Percentiles rank a stretch among this genome's conserved stretches.
phyloP scores from a whole-genome alignment of 2,797 vertebrate species.

The Macropus fuliginosus region DNA sequence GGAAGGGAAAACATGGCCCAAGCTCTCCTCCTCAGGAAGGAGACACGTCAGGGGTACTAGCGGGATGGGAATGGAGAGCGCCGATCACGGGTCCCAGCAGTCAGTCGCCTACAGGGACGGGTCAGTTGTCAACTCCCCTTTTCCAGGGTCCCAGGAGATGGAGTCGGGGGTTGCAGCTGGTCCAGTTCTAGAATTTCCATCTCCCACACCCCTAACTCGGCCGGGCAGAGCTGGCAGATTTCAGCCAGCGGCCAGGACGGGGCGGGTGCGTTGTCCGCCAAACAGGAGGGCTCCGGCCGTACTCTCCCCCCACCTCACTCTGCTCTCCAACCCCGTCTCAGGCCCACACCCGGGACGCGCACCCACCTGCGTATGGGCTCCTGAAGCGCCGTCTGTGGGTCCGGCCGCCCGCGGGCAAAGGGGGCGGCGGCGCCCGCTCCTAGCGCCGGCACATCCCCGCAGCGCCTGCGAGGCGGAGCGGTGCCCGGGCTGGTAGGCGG shows the following conservation, averaged over 20 bases:
- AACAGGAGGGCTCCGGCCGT: background rate
- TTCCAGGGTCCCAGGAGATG: background rate
- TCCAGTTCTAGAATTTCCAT: background rate
- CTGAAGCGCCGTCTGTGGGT: background rate
- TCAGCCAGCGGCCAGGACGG: background rate
- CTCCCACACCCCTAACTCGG: background rate
- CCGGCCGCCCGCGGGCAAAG: conserved; percentile 57
- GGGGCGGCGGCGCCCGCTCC: conserved; percentile 69
- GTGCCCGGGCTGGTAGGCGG: conserved; percentile 70
- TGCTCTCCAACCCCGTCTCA: background rate
- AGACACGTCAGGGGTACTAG: background rate
- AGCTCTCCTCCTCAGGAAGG: conserved; percentile 27
- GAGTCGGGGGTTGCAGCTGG: background rate
- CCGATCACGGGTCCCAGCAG: background rate
- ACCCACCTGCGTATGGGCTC: background rate
- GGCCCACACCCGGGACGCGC: background rate
- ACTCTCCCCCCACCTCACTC: background rate
- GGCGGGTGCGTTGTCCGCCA: background rate
- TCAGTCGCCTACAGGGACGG: background rate
- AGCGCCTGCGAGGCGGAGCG: conserved; percentile 16
- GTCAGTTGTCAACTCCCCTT: background rate
- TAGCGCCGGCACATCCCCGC: conserved; percentile 75
- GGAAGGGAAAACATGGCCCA: background rate
- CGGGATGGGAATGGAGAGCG: background rate
- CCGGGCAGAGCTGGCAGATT: background rate